Evolutionary conservation across 2,888 invertebrate genomes (phyloP).

Genomic region (Catocala sponsa): DNA sequence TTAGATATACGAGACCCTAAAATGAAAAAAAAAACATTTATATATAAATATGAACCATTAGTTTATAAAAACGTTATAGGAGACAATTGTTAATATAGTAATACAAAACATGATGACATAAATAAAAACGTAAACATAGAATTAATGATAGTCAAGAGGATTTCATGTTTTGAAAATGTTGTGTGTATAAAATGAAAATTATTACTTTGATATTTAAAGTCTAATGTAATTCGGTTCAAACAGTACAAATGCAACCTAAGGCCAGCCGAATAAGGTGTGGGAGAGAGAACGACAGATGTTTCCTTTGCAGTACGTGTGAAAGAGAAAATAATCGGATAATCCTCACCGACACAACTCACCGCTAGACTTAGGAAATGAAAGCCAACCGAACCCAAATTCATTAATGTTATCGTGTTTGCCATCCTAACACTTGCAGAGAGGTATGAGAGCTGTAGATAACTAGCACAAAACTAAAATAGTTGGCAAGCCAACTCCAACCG

Average conservation of each 20-base stretch:
- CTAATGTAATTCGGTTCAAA: constrained; percentile 49
- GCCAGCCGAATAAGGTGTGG: constrained; percentile 53
- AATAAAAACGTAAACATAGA: no score
- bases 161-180: no score
- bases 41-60: constrained; percentile 41
- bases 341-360: constrained; percentile 62
- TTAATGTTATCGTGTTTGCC: constrained; percentile 75
- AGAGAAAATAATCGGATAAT: constrained; percentile 56
- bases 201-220: constrained; percentile 19
- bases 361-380: constrained; percentile 75
- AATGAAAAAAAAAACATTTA: constrained; percentile 49
- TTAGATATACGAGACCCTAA: constrained; percentile 38
- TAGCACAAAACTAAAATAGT: constrained; percentile 40
- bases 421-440: constrained; percentile 63
- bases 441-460: constrained; percentile 60
- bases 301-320: constrained; percentile 38
- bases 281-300: constrained; percentile 31
- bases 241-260: constrained; percentile 52
- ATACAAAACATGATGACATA: no score
- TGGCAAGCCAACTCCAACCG: constrained; percentile 33
- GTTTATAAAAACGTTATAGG: constrained; percentile 29
- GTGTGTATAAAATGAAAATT: no score
- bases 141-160: no score
- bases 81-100: no score
- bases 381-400: constrained; percentile 76